Evolutionary conservation across 1,140 invertebrate genomes (phyloP).

Genomic region (Drosophila sechellia): DNA sequence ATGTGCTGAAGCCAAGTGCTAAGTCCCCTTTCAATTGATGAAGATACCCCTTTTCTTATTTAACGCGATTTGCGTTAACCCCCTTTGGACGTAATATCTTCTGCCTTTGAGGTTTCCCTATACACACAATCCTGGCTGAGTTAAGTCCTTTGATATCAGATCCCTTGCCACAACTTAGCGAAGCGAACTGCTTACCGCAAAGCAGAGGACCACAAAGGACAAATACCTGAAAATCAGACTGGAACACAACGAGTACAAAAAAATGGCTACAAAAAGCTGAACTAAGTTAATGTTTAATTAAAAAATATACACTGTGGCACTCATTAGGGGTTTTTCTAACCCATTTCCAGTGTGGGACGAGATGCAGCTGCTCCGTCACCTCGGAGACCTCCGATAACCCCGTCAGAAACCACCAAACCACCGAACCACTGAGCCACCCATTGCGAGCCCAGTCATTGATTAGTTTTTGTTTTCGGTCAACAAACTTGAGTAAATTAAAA

Average conservation of each 20-base stretch:
- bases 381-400: constrained; percentile 2
- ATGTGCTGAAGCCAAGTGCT: constrained; percentile 17
- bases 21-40: constrained; percentile 23
- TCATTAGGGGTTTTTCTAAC: constrained; percentile 57
- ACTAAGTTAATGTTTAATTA: constrained; percentile 72
- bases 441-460: constrained; percentile 54
- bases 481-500: constrained; percentile 82
- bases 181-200: constrained; percentile 49
- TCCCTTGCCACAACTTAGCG: constrained; percentile 59
- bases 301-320: constrained; percentile 59
- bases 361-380: constrained; percentile 56
- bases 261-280: constrained; percentile 21
- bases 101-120: constrained; percentile 21
- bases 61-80: constrained; percentile 16
- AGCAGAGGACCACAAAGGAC: constrained; percentile 33
- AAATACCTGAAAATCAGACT: constrained; percentile 17
- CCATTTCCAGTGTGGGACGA: constrained; percentile 26
- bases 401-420: background rate
- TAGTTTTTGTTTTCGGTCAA: constrained; percentile 83
- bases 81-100: constrained; percentile 14
- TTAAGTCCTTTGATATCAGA: constrained; percentile 53
- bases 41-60: constrained; percentile 15
- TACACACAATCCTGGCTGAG: constrained; percentile 28
- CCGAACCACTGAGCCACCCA: constrained; percentile 2
- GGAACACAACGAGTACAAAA: background rate